phyloP scores from a whole-genome alignment of 2,888 invertebrate genomes.

The Limnephilus marmoratus region DNA sequence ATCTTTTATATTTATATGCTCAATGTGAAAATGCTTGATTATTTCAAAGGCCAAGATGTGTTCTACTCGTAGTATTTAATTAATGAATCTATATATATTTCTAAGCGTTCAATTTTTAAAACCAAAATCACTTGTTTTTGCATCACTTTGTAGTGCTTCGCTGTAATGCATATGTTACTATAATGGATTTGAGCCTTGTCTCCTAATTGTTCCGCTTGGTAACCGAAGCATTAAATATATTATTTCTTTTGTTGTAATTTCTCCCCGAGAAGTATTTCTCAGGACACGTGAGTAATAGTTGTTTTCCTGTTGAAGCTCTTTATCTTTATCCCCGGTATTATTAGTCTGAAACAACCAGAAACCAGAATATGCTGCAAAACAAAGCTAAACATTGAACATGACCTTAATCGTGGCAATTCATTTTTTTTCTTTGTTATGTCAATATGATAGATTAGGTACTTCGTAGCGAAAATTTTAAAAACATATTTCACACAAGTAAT shows the following conservation, averaged over 20 bases:
- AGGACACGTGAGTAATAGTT: background rate
- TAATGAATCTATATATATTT: background rate
- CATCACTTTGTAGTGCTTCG: too few relatives aligned
- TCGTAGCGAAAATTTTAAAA: too few relatives aligned
- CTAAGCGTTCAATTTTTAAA: too few relatives aligned
- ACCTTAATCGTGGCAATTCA: background rate
- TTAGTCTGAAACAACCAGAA: background rate
- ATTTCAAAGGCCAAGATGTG: too few relatives aligned
- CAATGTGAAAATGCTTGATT: too few relatives aligned
- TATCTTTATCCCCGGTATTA: background rate
- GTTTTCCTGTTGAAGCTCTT: background rate
- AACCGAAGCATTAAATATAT: background rate
- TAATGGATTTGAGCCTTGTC: background rate
- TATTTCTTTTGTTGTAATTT: background rate
- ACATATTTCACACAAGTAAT: background rate
- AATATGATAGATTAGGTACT: too few relatives aligned
- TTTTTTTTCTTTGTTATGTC: background rate
- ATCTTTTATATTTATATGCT: too few relatives aligned
- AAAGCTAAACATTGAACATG: background rate
- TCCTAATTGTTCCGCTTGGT: background rate
- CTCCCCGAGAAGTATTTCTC: background rate
- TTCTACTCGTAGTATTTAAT: background rate
- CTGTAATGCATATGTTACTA: too few relatives aligned
- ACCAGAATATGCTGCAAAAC: background rate
- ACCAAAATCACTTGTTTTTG: too few relatives aligned